Evolutionary conservation across 2,113 vertebrate species (phyloP), one percentile per base, ranked within the genome.

Genomic region (Suncus etruscus): DNA sequence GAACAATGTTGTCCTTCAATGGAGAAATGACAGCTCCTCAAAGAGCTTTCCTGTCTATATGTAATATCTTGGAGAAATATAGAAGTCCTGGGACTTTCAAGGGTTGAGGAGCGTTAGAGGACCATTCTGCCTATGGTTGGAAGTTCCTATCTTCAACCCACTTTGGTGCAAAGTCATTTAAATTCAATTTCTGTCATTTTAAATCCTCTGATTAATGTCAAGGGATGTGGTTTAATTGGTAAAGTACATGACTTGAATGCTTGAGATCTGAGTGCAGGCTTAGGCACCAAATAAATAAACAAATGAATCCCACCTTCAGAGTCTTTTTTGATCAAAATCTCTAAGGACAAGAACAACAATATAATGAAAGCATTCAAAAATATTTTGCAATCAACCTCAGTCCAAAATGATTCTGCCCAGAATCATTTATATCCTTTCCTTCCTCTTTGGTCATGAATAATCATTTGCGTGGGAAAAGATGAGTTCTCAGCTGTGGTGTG

Each of bases 261-360:
- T 39, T 39, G 39, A 39, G 39, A 39, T 5, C 39, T 39, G 39
- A 39, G 39, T 39, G 39, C 39, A 39, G 51, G 51, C 51, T 15
- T 54, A 54, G 11, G 51, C 51, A 10, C 51, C 51, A 54, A 15
- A 54, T 54, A 54, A 54, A 15, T 54, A 54, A 54, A 54, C 15
- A 54, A 54, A 54, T 54, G 15, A 54, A 54, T 54, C 51, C 51
- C 15, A 15, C 15, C 11, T 54, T 15, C 51, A 54, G 39, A 54
- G 51, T 10, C 51, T 15, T 12, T 54, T 54, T 58, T 5, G 3
- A 22, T 68, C 76, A 82, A 32, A 92, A 45, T 22, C 63, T 88
- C 74, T 77, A 74, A 81, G 68, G 22, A 86, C 75, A 80, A 87
- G 7, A 80, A 61, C 12, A 63, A 50, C 65, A 48, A 84, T 8